Conservation (phyloP, 1,140 invertebrate genomes). For the Batillaria attramentaria region DNA sequence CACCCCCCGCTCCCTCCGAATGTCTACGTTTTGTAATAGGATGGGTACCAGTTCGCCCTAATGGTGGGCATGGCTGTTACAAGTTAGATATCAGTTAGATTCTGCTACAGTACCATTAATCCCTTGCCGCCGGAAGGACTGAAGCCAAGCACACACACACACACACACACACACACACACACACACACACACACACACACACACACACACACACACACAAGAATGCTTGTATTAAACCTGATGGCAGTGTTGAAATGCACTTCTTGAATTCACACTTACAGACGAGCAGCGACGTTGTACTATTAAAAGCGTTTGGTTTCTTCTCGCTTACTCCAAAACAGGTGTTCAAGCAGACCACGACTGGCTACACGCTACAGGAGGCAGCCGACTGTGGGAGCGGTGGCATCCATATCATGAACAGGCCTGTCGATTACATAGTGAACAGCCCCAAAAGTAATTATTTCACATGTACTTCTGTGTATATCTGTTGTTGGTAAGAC, state of each 20-base stretch:
- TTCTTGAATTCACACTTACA: no score
- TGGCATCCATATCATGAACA: slow-evolving; percentile 18
- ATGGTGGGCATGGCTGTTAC: no score
- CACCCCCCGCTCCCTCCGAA: no score
- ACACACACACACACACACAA: not conserved
- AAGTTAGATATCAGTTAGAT: no score
- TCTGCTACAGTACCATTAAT: no score
- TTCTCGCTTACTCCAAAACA: no score
- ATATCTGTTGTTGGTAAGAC: no score
- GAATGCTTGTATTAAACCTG: not conserved
- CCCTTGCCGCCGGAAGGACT: no score
- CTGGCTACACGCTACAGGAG: not conserved
- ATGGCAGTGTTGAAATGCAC: not conserved
- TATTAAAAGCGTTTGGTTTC: no score
- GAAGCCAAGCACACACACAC: not conserved
- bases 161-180: not conserved
- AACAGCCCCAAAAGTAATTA: slow-evolving; percentile 3
- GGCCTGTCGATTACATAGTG: slow-evolving; percentile 19
- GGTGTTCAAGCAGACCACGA: slow-evolving; percentile 19
- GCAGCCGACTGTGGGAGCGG: not conserved
- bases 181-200: not conserved
- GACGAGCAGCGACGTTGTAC: no score
- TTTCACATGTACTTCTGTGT: not conserved
- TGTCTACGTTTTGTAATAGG: no score
- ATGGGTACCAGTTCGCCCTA: no score